Base-by-base conservation (phyloP, 2,888 invertebrate genomes). In the Zonitis immaculata region DNA sequence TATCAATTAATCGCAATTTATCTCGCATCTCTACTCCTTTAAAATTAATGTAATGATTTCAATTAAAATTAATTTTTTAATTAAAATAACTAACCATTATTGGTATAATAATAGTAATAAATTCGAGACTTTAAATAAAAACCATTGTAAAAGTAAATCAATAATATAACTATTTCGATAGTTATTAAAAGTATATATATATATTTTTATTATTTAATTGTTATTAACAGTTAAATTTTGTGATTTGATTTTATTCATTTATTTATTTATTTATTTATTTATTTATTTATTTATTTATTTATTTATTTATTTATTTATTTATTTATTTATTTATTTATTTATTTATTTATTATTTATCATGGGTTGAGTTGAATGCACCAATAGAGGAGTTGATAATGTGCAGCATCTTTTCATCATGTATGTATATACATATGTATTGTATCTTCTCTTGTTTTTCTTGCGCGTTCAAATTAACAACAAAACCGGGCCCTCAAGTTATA, bases 331-430 rank as follows among this genome's bases (percentile, higher is more conserved):
- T n/a, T n/a, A n/a, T n/a, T n/a, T n/a, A n/a, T n/a, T n/a, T n/a
- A n/a, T 39, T 39, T 16, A 39, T 48, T 52, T 53, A 49, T 52
- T 49, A 46, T 48, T n/a, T n/a, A n/a, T n/a, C n/a, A n/a, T n/a
- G n/a, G n/a, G 32, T 50, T 44, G 44, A 49, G 61, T 61, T 61
- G 61, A 61, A 61, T 52, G 61, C 55, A 59, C 61, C 51, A 53
- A 39, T 30, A 35, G 35, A 32, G 32, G 14, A 32, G 14, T 32
- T 56, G 51, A 59, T 56, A 54, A 58, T 59, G 56, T 55, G 59
- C 54, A 57, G 56, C 53, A 18, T 50, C 54, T 52, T 61, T 61
- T 59, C 54, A 51, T 58, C 61, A 56, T 59, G 55, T 44, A 53
- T 54, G 49, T 57, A 14, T 32, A 12, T 35, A 9, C 9, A 18